A percentile compares a stretch with the other conserved stretches of the same genome.
phyloP scores from a whole-genome alignment of 1,140 invertebrate species.

The Colletes latitarsis region DNA sequence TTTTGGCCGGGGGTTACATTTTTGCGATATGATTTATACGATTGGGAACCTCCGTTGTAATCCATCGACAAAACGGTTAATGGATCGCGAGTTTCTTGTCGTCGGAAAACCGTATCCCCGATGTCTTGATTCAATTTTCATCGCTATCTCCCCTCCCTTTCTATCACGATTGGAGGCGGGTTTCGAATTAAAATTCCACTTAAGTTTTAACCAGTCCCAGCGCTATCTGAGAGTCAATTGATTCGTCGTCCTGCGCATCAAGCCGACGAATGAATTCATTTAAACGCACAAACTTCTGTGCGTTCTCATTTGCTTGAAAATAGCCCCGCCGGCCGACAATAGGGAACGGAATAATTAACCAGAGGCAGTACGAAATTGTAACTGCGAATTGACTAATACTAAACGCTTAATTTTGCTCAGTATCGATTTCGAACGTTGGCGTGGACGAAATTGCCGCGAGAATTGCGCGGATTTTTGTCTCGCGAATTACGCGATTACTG shows the following conservation, averaged over 20 bases:
- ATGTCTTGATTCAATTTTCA: neutral
- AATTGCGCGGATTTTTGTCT: neutral
- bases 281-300: constrained; percentile 35
- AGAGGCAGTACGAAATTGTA: constrained; percentile 10
- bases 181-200: constrained; percentile 33
- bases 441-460: neutral
- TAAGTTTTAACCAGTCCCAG: constrained; percentile 27
- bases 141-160: too few species aligned
- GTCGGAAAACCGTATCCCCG: neutral
- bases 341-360: constrained; percentile 25
- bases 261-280: constrained; percentile 35
- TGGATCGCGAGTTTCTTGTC: neutral
- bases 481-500: neutral
- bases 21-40: too few species aligned
- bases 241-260: constrained; percentile 15
- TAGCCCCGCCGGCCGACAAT: constrained; percentile 11
- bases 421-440: neutral
- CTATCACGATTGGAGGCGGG: neutral
- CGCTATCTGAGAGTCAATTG: constrained; percentile 21
- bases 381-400: constrained; percentile 9
- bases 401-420: neutral
- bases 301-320: constrained; percentile 43
- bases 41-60: too few species aligned
- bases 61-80: neutral
- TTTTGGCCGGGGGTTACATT: too few species aligned